phyloP scores from a whole-genome alignment of 2,888 invertebrate genomes.

The Pocota personata region DNA sequence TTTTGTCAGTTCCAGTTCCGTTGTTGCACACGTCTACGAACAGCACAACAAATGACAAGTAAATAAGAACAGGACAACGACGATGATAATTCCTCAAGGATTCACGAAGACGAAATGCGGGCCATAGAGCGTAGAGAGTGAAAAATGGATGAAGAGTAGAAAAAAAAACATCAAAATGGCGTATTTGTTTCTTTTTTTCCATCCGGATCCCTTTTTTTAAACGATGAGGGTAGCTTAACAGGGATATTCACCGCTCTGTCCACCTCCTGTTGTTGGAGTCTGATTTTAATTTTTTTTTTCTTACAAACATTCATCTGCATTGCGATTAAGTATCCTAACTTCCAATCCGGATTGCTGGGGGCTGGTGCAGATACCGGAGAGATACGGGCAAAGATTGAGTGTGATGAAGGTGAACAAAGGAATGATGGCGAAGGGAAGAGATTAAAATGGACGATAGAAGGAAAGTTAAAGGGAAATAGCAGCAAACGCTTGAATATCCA shows the following conservation, averaged over 20 bases:
- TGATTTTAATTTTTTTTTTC: not conserved
- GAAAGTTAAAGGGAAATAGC: not conserved
- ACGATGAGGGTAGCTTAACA: not conserved
- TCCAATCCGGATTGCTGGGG: conserved; percentile 34
- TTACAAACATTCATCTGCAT: conserved; percentile 58
- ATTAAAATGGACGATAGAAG: conserved; percentile 25
- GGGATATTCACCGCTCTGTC: not conserved
- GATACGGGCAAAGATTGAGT: conserved; percentile 46
- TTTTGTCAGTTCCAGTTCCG: conserved; percentile 41
- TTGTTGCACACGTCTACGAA: conserved; percentile 4
- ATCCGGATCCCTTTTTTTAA: conserved; percentile 1
- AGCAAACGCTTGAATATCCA: conserved; percentile 1
- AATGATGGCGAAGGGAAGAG: conserved; percentile 13
- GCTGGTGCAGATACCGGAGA: conserved; percentile 8
- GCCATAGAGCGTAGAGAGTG: not conserved
- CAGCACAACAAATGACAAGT: conserved; percentile 18
- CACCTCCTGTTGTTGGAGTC: not conserved
- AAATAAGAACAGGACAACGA: conserved; percentile 21
- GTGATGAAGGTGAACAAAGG: conserved; percentile 43
- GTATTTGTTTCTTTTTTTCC: conserved; percentile 2
- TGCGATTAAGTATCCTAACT: conserved; percentile 61
- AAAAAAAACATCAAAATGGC: conserved; percentile 9
- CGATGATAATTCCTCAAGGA: conserved; percentile 42
- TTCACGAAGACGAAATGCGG: not conserved
- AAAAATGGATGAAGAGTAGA: not conserved